Evolutionary conservation across 2,113 vertebrate genomes (phyloP).

Genomic region (Thermophis baileyi): DNA sequence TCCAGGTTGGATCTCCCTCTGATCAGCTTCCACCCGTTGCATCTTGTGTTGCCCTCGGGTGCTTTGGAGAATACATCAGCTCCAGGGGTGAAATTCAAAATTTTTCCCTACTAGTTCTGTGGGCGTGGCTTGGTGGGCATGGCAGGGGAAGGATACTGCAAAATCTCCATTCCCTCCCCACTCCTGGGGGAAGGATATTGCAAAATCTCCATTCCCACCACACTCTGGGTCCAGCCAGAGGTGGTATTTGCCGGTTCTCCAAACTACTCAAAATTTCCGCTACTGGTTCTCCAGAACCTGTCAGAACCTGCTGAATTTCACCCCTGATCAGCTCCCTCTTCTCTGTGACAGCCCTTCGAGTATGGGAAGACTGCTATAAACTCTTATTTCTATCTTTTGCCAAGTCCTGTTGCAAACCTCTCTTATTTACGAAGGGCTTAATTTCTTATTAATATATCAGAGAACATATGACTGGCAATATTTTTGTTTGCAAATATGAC

Average conservation of each 20-base stretch:
- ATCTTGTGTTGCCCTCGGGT: neutral
- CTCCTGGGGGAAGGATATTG: too few species aligned
- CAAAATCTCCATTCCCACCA: too few species aligned
- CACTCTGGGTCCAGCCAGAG: too few species aligned
- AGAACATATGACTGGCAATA: neutral
- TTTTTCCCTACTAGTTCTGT: too few species aligned
- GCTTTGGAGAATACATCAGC: neutral
- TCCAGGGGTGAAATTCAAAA: too few species aligned
- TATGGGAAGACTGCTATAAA: neutral
- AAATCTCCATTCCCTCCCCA: too few species aligned
- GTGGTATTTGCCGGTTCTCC: too few species aligned
- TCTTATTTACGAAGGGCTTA: neutral
- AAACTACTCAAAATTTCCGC: too few species aligned
- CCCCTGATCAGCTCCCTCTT: accelerated
- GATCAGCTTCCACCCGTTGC: neutral
- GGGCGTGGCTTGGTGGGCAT: too few species aligned
- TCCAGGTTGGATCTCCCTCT: neutral
- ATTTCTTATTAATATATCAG: neutral
- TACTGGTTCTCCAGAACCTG: too few species aligned
- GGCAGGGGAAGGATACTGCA: too few species aligned
- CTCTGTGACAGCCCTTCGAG: neutral
- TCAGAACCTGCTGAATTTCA: too few species aligned
- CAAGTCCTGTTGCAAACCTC: neutral
- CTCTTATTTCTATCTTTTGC: neutral
- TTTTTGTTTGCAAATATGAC: neutral